These are phyloP conservation scores for Clinocottus analis DNA, from an alignment of 2,113 vertebrate genomes.

Conservation along the genomic window DNA sequence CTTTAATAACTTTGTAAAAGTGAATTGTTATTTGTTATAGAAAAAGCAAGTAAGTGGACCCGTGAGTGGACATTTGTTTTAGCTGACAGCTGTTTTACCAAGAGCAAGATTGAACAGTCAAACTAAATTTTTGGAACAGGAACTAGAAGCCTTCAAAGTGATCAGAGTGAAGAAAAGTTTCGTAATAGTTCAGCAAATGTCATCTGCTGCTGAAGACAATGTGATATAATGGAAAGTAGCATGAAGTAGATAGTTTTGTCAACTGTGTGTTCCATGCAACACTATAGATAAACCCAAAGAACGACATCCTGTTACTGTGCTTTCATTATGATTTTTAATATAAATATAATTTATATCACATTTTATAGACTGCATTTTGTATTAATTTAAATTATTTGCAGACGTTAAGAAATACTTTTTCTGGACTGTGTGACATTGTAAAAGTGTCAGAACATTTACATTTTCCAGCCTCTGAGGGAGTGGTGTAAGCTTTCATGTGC, in stretches of 20 bases:
- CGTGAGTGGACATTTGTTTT: not conserved
- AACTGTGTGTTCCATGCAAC: not conserved
- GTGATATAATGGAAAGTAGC: not conserved
- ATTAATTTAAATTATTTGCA: not conserved
- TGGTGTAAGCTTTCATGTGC: not conserved
- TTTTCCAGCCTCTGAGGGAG: not conserved
- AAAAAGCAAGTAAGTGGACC: not conserved
- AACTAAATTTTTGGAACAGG: not conserved
- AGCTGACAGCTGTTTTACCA: not conserved
- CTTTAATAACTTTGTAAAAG: too few species aligned
- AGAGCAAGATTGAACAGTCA: not conserved
- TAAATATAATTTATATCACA: too few species aligned
- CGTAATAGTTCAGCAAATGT: not conserved
- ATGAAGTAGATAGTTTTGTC: not conserved
- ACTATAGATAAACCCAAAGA: not conserved
- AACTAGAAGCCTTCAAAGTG: not conserved
- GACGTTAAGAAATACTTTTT: not conserved
- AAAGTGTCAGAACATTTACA: not conserved
- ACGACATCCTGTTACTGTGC: not conserved
- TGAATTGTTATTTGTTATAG: too few species aligned
- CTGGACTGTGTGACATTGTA: not conserved
- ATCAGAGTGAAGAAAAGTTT: not conserved
- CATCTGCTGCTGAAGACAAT: not conserved
- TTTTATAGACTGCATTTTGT: not conserved
- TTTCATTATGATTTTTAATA: not conserved